Conservation (phyloP, 2,113 vertebrate genomes). For the Brachyistius frenatus region DNA sequence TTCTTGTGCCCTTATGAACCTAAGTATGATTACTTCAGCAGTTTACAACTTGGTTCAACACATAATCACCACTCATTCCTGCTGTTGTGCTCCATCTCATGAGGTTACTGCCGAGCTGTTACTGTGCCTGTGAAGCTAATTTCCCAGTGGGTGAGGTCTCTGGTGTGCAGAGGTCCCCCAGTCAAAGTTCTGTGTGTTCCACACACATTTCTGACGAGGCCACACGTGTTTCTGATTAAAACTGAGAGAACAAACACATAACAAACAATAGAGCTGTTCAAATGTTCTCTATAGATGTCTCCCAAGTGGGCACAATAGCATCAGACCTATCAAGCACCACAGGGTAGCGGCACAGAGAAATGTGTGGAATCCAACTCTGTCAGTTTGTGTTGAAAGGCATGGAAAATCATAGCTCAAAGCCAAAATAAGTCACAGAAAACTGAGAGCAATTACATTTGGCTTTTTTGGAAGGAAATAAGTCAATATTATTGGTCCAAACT, state of each 20-base stretch:
- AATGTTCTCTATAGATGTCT: constrained; percentile 43
- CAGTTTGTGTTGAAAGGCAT: constrained; percentile 39
- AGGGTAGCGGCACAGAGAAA: constrained; percentile 45
- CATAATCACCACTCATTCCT: constrained; percentile 22
- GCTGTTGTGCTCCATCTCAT: constrained; percentile 42
- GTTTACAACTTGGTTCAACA: constrained; percentile 23
- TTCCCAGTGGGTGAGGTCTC: constrained; percentile 46
- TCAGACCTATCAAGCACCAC: constrained; percentile 48
- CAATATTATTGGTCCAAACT: constrained; percentile 27
- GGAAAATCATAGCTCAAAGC: constrained; percentile 50
- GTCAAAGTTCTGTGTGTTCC: constrained; percentile 52
- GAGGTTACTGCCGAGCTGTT: constrained; percentile 46
- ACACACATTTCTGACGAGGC: constrained; percentile 42
- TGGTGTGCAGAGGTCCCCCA: constrained; percentile 39
- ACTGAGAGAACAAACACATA: constrained; percentile 58
- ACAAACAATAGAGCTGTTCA: constrained; percentile 71
- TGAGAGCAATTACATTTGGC: constrained; percentile 26
- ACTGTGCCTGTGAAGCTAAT: constrained; percentile 46
- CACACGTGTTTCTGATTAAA: constrained; percentile 71
- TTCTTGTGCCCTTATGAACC: constrained; percentile 36
- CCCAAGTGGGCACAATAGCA: constrained; percentile 53
- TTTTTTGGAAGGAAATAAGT: constrained; percentile 29
- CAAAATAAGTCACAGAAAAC: constrained; percentile 33
- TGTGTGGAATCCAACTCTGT: constrained; percentile 41
- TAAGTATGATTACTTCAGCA: constrained; percentile 26